These are phyloP conservation scores for Troides aeacus DNA, from an alignment of 2,888 invertebrate species.

Conservation along the genomic window DNA sequence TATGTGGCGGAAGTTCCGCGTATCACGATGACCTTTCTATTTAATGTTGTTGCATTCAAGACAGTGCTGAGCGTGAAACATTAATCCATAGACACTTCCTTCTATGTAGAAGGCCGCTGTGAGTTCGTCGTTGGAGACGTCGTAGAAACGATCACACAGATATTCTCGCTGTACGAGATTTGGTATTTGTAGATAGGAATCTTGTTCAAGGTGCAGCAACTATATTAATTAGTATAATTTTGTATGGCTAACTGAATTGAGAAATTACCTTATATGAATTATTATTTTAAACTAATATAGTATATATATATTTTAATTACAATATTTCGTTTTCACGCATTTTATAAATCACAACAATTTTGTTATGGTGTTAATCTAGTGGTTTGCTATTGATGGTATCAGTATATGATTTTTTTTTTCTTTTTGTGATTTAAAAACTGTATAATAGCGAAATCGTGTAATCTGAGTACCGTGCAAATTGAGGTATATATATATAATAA, in stretches of 20 bases:
- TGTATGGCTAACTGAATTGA: background rate
- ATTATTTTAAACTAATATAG: background rate
- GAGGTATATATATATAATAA: no score
- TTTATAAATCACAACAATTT: no score
- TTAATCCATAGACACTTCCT: constrained; percentile 23
- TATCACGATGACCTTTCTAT: constrained; percentile 26
- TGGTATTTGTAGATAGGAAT: constrained; percentile 14
- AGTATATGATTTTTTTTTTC: no score
- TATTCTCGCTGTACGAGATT: constrained; percentile 9
- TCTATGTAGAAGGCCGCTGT: constrained; percentile 21
- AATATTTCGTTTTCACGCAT: no score
- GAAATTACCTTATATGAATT: background rate
- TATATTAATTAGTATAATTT: background rate
- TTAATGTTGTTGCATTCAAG: constrained; percentile 19
- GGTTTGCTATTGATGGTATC: no score
- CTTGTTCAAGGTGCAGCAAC: constrained; percentile 10
- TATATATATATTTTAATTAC: no score
- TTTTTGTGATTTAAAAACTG: no score
- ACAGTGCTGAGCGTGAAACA: constrained; percentile 16
- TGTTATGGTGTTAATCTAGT: no score
- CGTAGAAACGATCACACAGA: constrained; percentile 13
- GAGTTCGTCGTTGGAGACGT: constrained; percentile 12
- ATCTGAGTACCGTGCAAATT: no score
- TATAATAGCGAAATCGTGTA: no score
- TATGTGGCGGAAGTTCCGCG: constrained; percentile 20